A percentile compares a stretch with the other conserved stretches of the same genome.
Evolutionary conservation across 2,797 vertebrate genomes (phyloP).

Genomic region (Orestias chungarensis): DNA sequence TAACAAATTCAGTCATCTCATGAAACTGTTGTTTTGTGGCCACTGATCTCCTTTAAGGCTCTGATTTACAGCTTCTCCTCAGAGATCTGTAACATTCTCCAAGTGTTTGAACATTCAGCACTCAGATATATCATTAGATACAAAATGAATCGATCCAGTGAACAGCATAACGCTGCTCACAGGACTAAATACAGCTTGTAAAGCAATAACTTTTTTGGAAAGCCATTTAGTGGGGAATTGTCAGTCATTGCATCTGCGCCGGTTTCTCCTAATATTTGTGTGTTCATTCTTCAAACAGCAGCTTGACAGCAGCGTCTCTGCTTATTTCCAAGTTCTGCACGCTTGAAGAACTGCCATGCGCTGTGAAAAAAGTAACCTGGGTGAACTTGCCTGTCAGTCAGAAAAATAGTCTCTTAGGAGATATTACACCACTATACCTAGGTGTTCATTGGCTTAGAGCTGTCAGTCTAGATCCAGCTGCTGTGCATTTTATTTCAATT

Average conservation of each 20-base stretch:
- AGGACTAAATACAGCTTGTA: conserved; percentile 26
- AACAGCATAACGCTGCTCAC: conserved; percentile 34
- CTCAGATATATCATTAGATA: conserved; percentile 43
- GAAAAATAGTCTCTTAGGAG: conserved; percentile 86
- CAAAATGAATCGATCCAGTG: conserved; percentile 49
- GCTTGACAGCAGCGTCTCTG: conserved; percentile 58
- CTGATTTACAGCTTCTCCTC: conserved; percentile 5
- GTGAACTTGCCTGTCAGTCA: conserved; percentile 86
- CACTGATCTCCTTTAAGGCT: conserved; percentile 17
- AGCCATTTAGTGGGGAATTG: conserved; percentile 33
- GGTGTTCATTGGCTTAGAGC: conserved; percentile 83
- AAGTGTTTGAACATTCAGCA: conserved; percentile 26
- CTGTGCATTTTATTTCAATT: conserved; percentile 64
- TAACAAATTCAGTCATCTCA: not conserved
- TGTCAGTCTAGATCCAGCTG: conserved; percentile 71
- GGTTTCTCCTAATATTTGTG: conserved; percentile 43
- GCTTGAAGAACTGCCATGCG: conserved; percentile 62
- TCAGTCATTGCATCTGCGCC: conserved; percentile 34
- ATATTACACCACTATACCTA: conserved; percentile 86
- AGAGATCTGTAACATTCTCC: conserved; percentile 19
- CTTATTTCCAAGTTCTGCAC: conserved; percentile 56
- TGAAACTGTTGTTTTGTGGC: conserved; percentile 10
- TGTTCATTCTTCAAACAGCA: conserved; percentile 57
- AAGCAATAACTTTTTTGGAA: conserved; percentile 17
- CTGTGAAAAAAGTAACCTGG: conserved; percentile 66